A percentile compares a stretch with the other conserved stretches of the same genome.
Evolutionary conservation across 2,888 invertebrate genomes (phyloP).

Genomic region (Galerucella nymphaeae): DNA sequence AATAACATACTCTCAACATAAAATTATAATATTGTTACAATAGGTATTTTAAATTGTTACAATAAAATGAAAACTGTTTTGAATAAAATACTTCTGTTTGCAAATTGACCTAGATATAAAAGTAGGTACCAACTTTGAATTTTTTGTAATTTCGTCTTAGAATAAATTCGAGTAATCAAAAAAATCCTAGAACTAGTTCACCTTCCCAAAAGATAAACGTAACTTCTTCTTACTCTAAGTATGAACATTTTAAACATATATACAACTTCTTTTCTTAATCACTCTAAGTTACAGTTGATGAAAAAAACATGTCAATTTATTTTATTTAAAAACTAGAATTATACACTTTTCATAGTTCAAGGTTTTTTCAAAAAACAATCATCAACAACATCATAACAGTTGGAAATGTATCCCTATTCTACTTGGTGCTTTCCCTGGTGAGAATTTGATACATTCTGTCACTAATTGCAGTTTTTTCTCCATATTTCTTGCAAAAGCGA

Average conservation of each 20-base stretch:
- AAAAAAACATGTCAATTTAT: conserved; percentile 23
- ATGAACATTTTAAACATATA: conserved; percentile 41
- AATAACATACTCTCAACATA: no score
- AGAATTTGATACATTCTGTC: no score
- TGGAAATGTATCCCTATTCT: no score
- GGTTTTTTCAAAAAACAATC: no score
- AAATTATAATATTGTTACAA: no score
- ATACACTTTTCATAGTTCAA: no score
- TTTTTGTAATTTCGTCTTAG: conserved; percentile 28
- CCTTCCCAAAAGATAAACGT: conserved; percentile 43
- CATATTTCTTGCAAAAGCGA: no score
- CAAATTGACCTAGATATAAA: not conserved
- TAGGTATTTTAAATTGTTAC: not conserved
- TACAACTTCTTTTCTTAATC: conserved; percentile 21
- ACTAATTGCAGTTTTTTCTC: no score
- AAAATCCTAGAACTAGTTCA: conserved; percentile 45
- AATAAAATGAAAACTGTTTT: not conserved
- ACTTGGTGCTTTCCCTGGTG: no score
- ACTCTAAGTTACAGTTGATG: conserved; percentile 21
- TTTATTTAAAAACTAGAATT: conserved; percentile 8
- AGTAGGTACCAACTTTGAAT: conserved; percentile 29
- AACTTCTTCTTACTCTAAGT: conserved; percentile 40
- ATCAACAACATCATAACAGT: no score
- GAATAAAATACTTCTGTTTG: not conserved
- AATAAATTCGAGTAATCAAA: conserved; percentile 41